Percentiles rank a stretch among this genome's conserved stretches.
These are phyloP conservation scores for Typhlichthys subterraneus DNA, from an alignment of 2,797 vertebrate species.

Conservation along the genomic window DNA sequence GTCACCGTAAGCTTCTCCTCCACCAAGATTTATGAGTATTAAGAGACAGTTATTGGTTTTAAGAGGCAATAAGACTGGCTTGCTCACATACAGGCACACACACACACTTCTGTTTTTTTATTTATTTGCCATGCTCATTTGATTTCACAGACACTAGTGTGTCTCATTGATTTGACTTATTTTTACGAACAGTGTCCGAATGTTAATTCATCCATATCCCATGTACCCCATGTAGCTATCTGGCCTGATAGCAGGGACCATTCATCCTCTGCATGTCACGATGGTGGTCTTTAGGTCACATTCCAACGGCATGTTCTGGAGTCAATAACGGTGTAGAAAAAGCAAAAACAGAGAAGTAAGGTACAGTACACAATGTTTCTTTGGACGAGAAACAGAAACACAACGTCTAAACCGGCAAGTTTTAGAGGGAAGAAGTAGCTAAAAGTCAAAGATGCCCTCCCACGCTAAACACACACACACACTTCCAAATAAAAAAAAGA, in stretches of 20 bases:
- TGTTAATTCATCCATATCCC: constrained; percentile 10
- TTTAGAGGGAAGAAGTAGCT: constrained; percentile 30
- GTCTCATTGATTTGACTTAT: constrained; percentile 5
- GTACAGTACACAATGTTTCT: constrained; percentile 41
- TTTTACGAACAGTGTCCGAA: constrained; percentile 10
- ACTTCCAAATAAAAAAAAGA: constrained; percentile 14
- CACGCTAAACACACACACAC: constrained; percentile 18
- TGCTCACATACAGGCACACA: constrained; percentile 1
- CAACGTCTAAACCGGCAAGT: constrained; percentile 6
- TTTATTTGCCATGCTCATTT: not conserved
- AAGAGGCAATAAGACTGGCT: constrained; percentile 1
- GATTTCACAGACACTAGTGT: not conserved
- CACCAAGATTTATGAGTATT: constrained; percentile 39
- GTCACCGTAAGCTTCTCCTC: constrained; percentile 20
- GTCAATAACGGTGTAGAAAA: constrained; percentile 25
- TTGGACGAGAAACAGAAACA: constrained; percentile 39
- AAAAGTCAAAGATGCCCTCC: constrained; percentile 50
- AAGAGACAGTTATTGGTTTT: constrained; percentile 33
- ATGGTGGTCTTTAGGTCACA: constrained; percentile 29
- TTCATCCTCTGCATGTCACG: constrained; percentile 27
- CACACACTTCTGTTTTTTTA: not conserved
- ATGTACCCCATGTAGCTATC: not conserved
- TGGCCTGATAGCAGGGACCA: constrained; percentile 3
- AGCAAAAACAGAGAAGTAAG: constrained; percentile 35
- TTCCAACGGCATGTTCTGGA: constrained; percentile 39